phyloP scores from a whole-genome alignment of 2,888 invertebrate genomes.

The Pristionchus fissidentatus region DNA sequence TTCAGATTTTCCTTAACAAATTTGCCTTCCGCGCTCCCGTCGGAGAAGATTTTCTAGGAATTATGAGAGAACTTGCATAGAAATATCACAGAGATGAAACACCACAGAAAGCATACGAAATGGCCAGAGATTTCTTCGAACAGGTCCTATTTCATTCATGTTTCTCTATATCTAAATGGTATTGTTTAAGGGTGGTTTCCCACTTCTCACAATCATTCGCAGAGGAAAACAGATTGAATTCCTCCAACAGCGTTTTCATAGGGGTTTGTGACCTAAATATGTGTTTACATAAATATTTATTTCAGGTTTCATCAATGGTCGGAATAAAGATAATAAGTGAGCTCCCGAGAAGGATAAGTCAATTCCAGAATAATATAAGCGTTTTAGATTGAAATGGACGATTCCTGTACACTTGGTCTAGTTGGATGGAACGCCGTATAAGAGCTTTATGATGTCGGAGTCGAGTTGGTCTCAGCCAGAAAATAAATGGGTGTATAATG shows the following conservation, averaged over 20 bases:
- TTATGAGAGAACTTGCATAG: neutral
- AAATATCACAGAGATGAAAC: neutral
- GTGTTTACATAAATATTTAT: neutral
- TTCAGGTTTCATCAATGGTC: neutral
- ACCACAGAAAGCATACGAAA: neutral
- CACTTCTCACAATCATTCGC: neutral
- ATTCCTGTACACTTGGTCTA: neutral
- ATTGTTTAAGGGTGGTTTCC: neutral
- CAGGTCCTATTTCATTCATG: neutral
- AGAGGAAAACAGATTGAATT: neutral
- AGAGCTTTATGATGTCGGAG: neutral
- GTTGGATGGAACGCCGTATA: neutral
- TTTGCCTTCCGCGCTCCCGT: neutral
- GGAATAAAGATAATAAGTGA: neutral
- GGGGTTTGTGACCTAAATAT: neutral
- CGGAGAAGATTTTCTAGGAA: neutral
- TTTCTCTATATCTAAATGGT: neutral
- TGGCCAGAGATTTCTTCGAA: neutral
- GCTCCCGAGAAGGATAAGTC: no score
- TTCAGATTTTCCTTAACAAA: neutral
- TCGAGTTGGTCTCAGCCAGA: neutral
- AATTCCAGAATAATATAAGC: neutral
- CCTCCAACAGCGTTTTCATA: neutral
- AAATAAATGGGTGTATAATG: no score
- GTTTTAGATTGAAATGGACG: neutral